Conservation (phyloP, 2,797 vertebrate species). For the Thripadectes ignobilis region DNA sequence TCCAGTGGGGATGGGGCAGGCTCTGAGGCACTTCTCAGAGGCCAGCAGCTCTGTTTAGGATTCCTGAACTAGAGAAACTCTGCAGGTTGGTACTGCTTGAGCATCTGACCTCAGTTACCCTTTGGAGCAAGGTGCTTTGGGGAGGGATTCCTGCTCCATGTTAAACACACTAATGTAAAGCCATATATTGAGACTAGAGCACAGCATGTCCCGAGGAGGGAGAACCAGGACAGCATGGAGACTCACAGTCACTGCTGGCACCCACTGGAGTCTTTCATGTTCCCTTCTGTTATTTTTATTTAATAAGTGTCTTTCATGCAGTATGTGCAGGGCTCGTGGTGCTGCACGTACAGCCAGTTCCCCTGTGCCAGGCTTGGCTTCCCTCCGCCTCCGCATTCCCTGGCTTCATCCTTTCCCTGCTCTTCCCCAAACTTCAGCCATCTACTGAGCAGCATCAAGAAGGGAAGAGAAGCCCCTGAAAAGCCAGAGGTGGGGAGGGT, state of each 20-base stretch:
- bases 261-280: constrained; percentile 27
- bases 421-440: constrained; percentile 6
- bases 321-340: constrained; percentile 14
- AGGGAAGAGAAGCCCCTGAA: not conserved
- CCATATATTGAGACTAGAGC: not conserved
- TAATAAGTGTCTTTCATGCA: constrained; percentile 30
- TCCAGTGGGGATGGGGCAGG: not conserved
- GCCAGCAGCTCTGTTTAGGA: not conserved
- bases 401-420: not conserved
- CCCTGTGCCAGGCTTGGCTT: constrained; percentile 32
- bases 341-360: constrained; percentile 45
- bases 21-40: not conserved
- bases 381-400: not conserved
- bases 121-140: constrained; percentile 17
- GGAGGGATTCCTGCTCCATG: not conserved
- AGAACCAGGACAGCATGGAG: constrained; percentile 12
- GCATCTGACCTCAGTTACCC: not conserved
- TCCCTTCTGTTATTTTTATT: constrained; percentile 41
- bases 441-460: not conserved
- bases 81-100: not conserved
- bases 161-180: not conserved
- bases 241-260: constrained; percentile 46
- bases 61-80: not conserved
- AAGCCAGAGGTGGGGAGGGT: not conserved
- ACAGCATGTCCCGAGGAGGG: constrained; percentile 30